Conservation (phyloP, 2,113 vertebrate species). For the Geothlypis trichas region DNA sequence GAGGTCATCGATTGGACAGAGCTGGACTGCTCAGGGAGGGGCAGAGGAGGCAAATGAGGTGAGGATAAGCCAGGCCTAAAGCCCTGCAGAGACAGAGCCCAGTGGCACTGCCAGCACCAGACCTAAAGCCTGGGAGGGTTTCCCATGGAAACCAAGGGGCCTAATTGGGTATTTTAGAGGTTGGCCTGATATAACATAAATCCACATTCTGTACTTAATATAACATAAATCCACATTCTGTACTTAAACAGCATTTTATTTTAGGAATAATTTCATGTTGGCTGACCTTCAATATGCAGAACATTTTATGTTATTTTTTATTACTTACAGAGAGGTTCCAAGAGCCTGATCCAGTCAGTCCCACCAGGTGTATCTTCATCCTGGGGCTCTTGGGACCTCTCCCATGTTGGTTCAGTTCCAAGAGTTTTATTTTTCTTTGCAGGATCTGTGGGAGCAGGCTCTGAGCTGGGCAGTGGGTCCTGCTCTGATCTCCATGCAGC, state of each 20-base stretch:
- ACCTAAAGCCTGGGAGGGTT: neutral
- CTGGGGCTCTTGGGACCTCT: neutral
- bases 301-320: neutral
- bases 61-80: neutral
- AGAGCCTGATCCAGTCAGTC: neutral
- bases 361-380: neutral
- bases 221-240: conserved; percentile 12
- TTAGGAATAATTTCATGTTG: neutral
- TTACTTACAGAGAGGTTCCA: neutral
- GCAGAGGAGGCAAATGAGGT: neutral
- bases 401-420: neutral
- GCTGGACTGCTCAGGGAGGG: neutral
- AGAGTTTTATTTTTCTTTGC: neutral
- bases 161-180: neutral
- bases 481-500: neutral
- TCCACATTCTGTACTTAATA: neutral
- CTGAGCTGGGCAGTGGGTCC: neutral
- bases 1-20: neutral
- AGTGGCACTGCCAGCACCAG: neutral
- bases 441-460: neutral
- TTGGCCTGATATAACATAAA: conserved; percentile 1
- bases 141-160: neutral
- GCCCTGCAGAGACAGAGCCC: neutral
- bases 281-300: neutral
- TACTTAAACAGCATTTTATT: neutral